phyloP scores from a whole-genome alignment of 1,140 invertebrate species.

The Cepaea nemoralis region DNA sequence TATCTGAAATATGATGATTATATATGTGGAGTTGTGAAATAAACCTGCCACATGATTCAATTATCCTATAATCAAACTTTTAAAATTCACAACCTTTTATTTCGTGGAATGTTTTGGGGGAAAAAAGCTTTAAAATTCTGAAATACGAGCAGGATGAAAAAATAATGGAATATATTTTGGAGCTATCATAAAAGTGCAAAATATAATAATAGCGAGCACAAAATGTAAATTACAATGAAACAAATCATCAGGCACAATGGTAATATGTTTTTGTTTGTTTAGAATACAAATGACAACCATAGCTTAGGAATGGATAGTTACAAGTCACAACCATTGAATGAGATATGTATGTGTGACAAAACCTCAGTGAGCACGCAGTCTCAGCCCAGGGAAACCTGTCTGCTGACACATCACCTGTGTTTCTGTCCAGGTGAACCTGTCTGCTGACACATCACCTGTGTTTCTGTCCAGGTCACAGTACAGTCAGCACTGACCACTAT shows the following conservation, averaged over 20 bases:
- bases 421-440: too few species aligned
- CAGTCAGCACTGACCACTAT: too few species aligned
- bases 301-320: constrained; percentile 15
- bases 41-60: too few species aligned
- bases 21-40: too few species aligned
- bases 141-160: not conserved
- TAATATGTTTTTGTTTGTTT: not conserved
- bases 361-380: not conserved
- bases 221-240: not conserved
- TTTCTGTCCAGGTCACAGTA: too few species aligned
- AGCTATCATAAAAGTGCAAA: not conserved
- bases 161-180: not conserved
- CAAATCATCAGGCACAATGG: constrained; percentile 21
- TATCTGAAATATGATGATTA: too few species aligned
- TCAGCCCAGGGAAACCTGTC: too few species aligned
- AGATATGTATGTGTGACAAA: not conserved
- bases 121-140: not conserved
- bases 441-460: too few species aligned
- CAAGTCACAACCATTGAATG: constrained; percentile 36
- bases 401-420: too few species aligned
- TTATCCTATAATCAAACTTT: not conserved
- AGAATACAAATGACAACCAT: not conserved
- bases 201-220: not conserved
- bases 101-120: not conserved
- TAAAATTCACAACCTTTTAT: not conserved